phyloP scores from a whole-genome alignment of 2,888 invertebrate genomes.

The Drosophila barbarae region DNA sequence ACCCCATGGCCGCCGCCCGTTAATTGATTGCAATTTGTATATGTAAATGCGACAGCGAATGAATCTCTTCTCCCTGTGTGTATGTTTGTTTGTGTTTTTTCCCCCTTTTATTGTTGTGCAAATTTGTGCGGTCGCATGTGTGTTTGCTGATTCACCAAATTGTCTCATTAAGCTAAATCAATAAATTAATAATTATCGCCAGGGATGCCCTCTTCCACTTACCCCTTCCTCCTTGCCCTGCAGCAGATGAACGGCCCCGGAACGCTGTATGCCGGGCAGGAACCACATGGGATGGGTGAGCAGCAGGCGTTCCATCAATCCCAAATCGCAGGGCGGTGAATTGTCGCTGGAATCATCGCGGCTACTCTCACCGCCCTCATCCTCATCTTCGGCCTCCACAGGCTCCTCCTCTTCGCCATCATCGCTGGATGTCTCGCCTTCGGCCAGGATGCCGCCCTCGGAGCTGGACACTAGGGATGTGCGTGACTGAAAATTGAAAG shows the following conservation, averaged over 20 bases:
- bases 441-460: conserved; percentile 82
- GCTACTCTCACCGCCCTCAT: conserved; percentile 80
- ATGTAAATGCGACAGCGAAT: conserved; percentile 62
- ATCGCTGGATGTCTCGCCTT: conserved; percentile 83
- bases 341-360: conserved; percentile 79
- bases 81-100: background rate
- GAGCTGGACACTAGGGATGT: conserved; percentile 80
- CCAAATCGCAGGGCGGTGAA: conserved; percentile 90
- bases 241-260: conserved; percentile 95
- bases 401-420: conserved; percentile 73
- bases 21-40: conserved; percentile 80
- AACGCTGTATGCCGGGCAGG: conserved; percentile 94
- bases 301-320: conserved; percentile 91
- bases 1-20: conserved; percentile 41
- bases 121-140: conserved; percentile 56
- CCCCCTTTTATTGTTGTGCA: conserved; percentile 39
- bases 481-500: conserved; percentile 75
- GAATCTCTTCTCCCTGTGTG: background rate
- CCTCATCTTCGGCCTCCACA: conserved; percentile 59
- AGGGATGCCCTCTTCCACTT: conserved; percentile 75
- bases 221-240: conserved; percentile 96
- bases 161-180: conserved; percentile 63
- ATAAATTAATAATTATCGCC: conserved; percentile 61
- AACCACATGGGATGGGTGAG: conserved; percentile 98
- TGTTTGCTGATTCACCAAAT: conserved; percentile 50